A percentile compares a stretch with the other conserved stretches of the same genome.
phyloP scores from a whole-genome alignment of 2,113 vertebrate genomes.

The Terrapene triunguis region DNA sequence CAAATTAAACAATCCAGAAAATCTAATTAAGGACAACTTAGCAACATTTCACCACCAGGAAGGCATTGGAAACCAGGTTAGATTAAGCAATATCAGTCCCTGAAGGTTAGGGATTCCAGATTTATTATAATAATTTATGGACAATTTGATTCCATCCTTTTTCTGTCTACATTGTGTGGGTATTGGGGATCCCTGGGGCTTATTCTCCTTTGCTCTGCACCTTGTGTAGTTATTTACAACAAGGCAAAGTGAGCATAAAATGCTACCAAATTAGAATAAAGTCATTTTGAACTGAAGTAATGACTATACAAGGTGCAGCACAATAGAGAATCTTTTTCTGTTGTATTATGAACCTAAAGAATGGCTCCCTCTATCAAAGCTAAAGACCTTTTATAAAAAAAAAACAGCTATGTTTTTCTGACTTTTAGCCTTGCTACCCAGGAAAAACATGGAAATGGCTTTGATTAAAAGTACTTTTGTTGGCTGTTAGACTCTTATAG shows the following conservation, averaged over 20 bases:
- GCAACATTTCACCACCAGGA: constrained; percentile 50
- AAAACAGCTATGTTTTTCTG: not conserved
- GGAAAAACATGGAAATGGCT: not conserved
- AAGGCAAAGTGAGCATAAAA: not conserved
- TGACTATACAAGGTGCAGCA: not conserved
- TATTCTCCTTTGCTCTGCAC: not conserved
- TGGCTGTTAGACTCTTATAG: not conserved
- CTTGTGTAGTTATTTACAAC: not conserved
- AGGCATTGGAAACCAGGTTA: not conserved
- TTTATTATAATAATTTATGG: not conserved
- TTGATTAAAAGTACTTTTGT: not conserved
- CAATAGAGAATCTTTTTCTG: not conserved
- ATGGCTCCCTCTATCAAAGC: not conserved
- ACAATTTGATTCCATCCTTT: not conserved
- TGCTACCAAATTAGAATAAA: not conserved
- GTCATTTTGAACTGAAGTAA: not conserved
- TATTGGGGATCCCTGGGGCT: not conserved
- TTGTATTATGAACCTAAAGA: not conserved
- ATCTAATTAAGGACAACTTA: constrained; percentile 53
- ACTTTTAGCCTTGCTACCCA: not conserved
- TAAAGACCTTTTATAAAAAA: too few relatives aligned
- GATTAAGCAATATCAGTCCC: constrained; percentile 33
- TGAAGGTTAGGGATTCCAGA: constrained; percentile 26
- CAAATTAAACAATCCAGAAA: constrained; percentile 48
- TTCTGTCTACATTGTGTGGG: not conserved